Evolutionary conservation across 1,140 invertebrate genomes (phyloP), one percentile per base, ranked within the genome.

Genomic region (Caenorhabditis brenneri): DNA sequence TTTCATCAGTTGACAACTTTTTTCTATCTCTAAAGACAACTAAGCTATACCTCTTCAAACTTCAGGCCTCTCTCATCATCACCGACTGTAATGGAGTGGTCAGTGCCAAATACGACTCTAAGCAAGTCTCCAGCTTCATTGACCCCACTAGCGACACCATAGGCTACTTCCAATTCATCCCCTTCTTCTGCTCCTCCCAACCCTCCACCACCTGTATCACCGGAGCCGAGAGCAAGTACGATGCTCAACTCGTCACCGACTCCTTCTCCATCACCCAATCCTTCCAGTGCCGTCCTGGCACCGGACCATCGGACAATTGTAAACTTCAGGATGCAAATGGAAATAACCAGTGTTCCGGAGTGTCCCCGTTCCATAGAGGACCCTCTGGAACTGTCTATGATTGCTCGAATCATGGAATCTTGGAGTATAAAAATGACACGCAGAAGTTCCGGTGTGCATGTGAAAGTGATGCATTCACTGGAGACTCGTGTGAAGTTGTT

Each of bases 21-120:
- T n/a, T n/a, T n/a, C n/a, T n/a, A n/a, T n/a, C n/a, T n/a, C n/a
- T n/a, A 15, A 33, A 22, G 22, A 16, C 16, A 12, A 33, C 31
- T 2, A 31, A 33, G 7, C 4, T 0, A 9, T 4, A n/a, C n/a
- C n/a, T n/a, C n/a, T 51, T n/a, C 0, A n/a, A 9, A n/a, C 22
- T 65, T 36, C 58, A 65, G 58, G 58, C 58, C 15, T 33, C 29
- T 33, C 58, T 65, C 36, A 29, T 65, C 7, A 65, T 65, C 15
- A 65, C 58, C 16, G 58, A 65, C 36, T 65, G 58, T 36, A 65
- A 65, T 36, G 58, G 58, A 65, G 58, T 16, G 0, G 29, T 65
- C 31, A 65, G 58, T 65, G 58, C 58, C 10, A 65, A 65, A 65
- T 65, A 65, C 31, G 58, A 65, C 19, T 65, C 58, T 16, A 22